phyloP scores from a whole-genome alignment of 2,888 invertebrate species.

The Nectonema munidae region DNA sequence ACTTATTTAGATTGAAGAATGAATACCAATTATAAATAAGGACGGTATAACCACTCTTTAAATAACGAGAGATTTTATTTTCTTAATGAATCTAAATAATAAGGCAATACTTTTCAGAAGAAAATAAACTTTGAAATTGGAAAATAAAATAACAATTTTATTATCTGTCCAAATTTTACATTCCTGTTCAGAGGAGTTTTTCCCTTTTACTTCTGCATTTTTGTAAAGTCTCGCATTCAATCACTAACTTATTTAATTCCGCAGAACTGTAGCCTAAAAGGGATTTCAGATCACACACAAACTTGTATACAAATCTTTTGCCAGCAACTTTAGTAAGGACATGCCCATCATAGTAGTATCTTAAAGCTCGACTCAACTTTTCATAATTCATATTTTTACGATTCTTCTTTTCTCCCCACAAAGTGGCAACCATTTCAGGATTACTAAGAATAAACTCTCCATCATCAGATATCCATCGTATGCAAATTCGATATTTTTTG shows the following conservation, averaged over 20 bases:
- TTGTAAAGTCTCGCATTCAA: conserved; percentile 27
- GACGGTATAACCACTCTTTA: too few relatives aligned
- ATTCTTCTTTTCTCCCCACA: conserved; percentile 65
- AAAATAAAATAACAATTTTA: too few relatives aligned
- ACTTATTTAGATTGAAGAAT: too few relatives aligned
- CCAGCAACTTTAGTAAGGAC: conserved; percentile 25
- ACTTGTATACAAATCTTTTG: conserved; percentile 60
- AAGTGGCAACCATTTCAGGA: conserved; percentile 47
- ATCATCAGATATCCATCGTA: conserved; percentile 45
- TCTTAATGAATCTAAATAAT: too few relatives aligned
- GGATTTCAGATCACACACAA: conserved; percentile 60
- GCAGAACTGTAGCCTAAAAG: conserved; percentile 48
- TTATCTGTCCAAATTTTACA: too few relatives aligned
- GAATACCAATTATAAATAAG: too few relatives aligned
- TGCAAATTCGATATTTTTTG: conserved; percentile 39
- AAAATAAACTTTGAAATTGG: too few relatives aligned
- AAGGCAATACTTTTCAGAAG: too few relatives aligned
- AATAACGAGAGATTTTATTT: too few relatives aligned
- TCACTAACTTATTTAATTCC: conserved; percentile 43
- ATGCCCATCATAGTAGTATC: conserved; percentile 49
- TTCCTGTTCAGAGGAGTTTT: too few relatives aligned
- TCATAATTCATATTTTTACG: conserved; percentile 78
- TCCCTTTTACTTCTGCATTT: too few relatives aligned
- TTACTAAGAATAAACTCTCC: conserved; percentile 54
- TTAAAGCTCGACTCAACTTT: conserved; percentile 46